phyloP scores from a whole-genome alignment of 92 coral and sea anemone species.

The Zoanthus gigantus region DNA sequence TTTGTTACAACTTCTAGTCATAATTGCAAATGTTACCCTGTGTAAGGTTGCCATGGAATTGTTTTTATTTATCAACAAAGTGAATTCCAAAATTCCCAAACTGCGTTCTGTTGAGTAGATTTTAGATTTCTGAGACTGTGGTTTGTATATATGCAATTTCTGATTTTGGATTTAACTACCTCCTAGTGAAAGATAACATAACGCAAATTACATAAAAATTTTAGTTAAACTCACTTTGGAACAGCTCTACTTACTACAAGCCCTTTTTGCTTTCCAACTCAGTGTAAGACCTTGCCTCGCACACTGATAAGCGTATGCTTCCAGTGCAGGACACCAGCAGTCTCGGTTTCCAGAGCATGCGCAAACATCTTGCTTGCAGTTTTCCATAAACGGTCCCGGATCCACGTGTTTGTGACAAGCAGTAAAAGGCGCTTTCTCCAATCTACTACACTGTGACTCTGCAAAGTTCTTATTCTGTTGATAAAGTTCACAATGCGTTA shows the following conservation, averaged over 20 bases:
- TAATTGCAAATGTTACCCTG: no score
- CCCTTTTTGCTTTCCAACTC: constrained; percentile 65
- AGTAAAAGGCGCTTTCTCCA: constrained; percentile 71
- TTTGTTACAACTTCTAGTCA: no score
- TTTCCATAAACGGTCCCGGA: constrained; percentile 69
- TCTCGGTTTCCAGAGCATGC: constrained; percentile 61
- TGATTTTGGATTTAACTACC: no score
- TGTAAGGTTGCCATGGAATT: no score
- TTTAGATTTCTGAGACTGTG: no score
- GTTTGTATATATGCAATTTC: no score
- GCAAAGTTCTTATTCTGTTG: constrained; percentile 69
- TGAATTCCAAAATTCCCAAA: no score
- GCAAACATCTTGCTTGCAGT: constrained; percentile 77
- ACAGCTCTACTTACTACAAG: constrained; percentile 59
- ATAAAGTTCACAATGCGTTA: constrained; percentile 72
- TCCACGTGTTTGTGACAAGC: constrained; percentile 72
- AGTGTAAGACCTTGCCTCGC: constrained; percentile 64
- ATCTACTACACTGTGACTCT: constrained; percentile 56
- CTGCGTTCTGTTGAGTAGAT: no score
- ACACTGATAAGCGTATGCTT: constrained; percentile 73
- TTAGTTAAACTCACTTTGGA: not conserved
- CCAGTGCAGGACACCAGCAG: constrained; percentile 68
- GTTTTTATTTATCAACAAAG: no score
- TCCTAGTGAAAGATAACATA: no score
- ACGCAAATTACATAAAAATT: not conserved